Evolutionary conservation across 1,140 invertebrate species (phyloP).

Genomic region (Antheraea pernyi): DNA sequence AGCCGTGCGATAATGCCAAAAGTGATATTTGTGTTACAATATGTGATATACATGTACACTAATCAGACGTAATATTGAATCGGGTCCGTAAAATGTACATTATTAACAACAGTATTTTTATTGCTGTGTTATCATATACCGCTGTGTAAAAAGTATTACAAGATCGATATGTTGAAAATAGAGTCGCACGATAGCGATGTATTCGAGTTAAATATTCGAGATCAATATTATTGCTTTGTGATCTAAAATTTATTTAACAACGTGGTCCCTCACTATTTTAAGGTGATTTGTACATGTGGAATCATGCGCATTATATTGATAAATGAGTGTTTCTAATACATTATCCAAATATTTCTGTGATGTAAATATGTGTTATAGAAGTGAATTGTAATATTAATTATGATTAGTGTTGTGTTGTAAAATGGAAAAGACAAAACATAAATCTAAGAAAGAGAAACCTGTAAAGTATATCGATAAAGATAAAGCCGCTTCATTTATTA

Average conservation of each 20-base stretch:
- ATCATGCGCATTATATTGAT: constrained; percentile 26
- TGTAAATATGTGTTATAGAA: constrained; percentile 25
- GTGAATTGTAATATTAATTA: constrained; percentile 22
- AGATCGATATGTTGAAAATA: constrained; percentile 17
- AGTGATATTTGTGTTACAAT: constrained; percentile 32
- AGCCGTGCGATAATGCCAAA: constrained; percentile 40
- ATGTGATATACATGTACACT: constrained; percentile 22
- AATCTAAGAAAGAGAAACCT: constrained; percentile 56
- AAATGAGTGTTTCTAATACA: background rate
- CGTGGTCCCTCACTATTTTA: constrained; percentile 52
- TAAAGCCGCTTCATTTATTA: constrained; percentile 41
- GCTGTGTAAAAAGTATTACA: constrained; percentile 14
- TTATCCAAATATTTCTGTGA: constrained; percentile 26
- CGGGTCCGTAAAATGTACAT: constrained; percentile 22
- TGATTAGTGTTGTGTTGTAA: constrained; percentile 18
- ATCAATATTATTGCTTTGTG: background rate
- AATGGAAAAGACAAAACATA: constrained; percentile 60
- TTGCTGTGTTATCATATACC: constrained; percentile 8
- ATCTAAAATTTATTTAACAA: constrained; percentile 27
- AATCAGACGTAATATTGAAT: constrained; percentile 19
- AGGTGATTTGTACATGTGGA: constrained; percentile 64
- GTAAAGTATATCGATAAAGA: constrained; percentile 40
- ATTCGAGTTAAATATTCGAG: background rate
- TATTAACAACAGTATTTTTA: constrained; percentile 23
- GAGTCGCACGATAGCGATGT: constrained; percentile 7